These are phyloP conservation scores for Peromyscus eremicus DNA, from an alignment of 2,797 vertebrate genomes.

Conservation along the genomic window DNA sequence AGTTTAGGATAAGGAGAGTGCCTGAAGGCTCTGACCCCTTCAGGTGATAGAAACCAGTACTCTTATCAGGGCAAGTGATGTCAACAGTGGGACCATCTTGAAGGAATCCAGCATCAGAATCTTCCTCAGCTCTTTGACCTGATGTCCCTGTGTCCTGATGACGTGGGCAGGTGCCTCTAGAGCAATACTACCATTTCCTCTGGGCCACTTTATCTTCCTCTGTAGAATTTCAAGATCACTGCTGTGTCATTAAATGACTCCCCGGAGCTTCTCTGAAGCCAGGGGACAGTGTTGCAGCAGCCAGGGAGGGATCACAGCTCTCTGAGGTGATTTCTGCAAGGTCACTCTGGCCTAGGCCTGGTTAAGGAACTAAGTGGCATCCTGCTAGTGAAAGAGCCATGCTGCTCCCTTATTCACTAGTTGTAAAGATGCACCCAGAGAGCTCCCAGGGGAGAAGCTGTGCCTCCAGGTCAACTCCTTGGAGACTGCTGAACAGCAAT, in stretches of 20 bases:
- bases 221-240: conserved; percentile 27
- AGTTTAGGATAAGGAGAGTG: neutral
- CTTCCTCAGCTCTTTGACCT: neutral
- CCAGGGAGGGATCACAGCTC: neutral
- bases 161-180: neutral
- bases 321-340: neutral
- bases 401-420: neutral
- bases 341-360: neutral
- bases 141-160: neutral
- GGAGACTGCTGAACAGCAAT: neutral
- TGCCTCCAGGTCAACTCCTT: neutral
- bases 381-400: neutral
- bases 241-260: conserved; percentile 54
- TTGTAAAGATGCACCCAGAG: neutral
- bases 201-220: conserved; percentile 63
- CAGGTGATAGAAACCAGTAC: neutral
- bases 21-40: neutral
- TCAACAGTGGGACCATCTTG: neutral
- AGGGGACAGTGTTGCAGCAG: conserved; percentile 32
- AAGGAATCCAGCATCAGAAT: neutral
- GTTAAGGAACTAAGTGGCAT: neutral
- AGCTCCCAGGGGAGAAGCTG: neutral
- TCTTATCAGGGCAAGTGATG: neutral
- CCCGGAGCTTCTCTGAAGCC: conserved; percentile 25
- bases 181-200: conserved; percentile 50